A percentile compares a stretch with the other conserved stretches of the same genome.
These are phyloP conservation scores for Amiota communis DNA, from an alignment of 2,888 invertebrate species.

Conservation along the genomic window DNA sequence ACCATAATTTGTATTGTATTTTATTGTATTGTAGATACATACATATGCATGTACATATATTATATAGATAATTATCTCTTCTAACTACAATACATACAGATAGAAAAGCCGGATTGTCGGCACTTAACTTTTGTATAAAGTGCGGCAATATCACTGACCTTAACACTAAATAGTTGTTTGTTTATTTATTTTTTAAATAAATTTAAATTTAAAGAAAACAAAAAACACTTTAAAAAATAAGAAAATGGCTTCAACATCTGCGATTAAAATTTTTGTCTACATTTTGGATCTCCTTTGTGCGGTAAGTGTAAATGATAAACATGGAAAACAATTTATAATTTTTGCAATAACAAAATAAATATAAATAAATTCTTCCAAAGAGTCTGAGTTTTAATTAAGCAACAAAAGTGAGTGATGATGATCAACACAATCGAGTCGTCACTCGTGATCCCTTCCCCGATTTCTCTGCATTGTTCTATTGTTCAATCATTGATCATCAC, in stretches of 20 bases:
- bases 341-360: conserved; percentile 17
- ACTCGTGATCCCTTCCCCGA: not conserved
- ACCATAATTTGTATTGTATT: too few species aligned
- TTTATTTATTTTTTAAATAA: not conserved
- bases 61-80: too few species aligned
- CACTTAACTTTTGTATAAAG: too few species aligned
- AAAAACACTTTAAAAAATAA: conserved; percentile 21
- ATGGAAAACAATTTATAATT: conserved; percentile 27
- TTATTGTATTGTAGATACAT: too few species aligned
- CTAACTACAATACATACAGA: too few species aligned
- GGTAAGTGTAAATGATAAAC: conserved; percentile 57
- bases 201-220: not conserved
- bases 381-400: not conserved
- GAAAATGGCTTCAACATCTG: conserved; percentile 61
- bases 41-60: too few species aligned
- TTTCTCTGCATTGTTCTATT: not conserved
- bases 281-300: conserved; percentile 59
- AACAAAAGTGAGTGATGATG: not conserved
- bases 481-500: conserved; percentile 31
- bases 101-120: too few species aligned
- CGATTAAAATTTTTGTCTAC: conserved; percentile 57
- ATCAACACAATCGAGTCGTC: not conserved
- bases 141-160: too few species aligned
- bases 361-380: too few species aligned
- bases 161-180: too few species aligned